Evolutionary conservation across 2,113 vertebrate species (phyloP).

Genomic region (Coturnix japonica): DNA sequence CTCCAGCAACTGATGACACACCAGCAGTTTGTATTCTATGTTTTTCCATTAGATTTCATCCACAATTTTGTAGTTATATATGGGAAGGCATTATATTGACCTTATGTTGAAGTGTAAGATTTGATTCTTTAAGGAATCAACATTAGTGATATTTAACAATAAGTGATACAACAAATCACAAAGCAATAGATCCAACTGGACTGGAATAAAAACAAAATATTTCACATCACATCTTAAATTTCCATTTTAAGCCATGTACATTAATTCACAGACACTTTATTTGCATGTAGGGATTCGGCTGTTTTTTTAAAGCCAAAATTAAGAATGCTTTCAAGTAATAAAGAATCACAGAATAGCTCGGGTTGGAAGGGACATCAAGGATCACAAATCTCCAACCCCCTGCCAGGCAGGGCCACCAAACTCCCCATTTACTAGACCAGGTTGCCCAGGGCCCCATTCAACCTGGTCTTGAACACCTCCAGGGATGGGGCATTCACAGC

Average conservation of each 20-base stretch:
- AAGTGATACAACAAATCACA: background rate
- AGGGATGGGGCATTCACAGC: too few relatives aligned
- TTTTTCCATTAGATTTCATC: background rate
- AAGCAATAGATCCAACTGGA: background rate
- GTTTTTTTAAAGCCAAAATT: background rate
- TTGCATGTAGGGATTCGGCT: accelerated
- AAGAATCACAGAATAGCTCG: too few relatives aligned
- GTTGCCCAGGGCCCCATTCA: too few relatives aligned
- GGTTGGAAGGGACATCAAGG: too few relatives aligned
- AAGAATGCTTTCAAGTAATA: background rate
- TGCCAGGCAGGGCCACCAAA: too few relatives aligned
- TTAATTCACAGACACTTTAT: background rate
- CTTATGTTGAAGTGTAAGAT: background rate
- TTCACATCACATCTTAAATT: background rate
- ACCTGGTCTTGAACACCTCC: too few relatives aligned
- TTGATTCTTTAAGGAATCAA: background rate
- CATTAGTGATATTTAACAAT: background rate
- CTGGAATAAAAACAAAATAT: background rate
- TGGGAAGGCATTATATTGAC: too few relatives aligned
- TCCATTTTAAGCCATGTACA: background rate
- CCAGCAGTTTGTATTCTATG: background rate
- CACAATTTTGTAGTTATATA: background rate
- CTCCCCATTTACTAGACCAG: too few relatives aligned
- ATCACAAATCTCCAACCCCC: too few relatives aligned
- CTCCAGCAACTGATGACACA: background rate